Percentiles rank a stretch among this genome's conserved stretches.
These are phyloP conservation scores for Pseudomyrmex dendroicus DNA, from an alignment of 1,140 invertebrate genomes.

Conservation along the genomic window DNA sequence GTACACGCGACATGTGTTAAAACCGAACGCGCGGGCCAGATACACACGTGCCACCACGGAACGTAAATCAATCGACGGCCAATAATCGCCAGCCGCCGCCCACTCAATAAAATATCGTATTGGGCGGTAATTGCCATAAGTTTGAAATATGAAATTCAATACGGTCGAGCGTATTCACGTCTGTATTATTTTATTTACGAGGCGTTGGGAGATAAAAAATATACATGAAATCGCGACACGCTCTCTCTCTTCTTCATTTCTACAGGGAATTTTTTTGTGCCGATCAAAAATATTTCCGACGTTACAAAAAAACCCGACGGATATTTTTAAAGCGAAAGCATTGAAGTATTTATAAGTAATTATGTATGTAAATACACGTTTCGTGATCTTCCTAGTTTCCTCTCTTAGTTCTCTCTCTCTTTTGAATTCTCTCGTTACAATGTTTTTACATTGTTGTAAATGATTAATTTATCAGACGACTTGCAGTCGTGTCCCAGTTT, in stretches of 20 bases:
- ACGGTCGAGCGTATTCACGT: conserved; percentile 11
- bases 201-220: conserved; percentile 16
- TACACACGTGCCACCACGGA: conserved; percentile 23
- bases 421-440: neutral
- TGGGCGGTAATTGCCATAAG: conserved; percentile 44
- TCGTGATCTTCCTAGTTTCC: neutral
- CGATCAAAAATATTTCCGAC: neutral
- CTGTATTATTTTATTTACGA: conserved; percentile 49
- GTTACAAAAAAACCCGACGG: neutral
- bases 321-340: too few relatives aligned
- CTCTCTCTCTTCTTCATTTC: neutral
- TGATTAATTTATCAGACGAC: neutral
- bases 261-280: neutral
- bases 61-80: conserved; percentile 40
- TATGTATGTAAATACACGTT: neutral
- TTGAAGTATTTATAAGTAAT: too few relatives aligned
- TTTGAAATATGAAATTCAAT: conserved; percentile 60
- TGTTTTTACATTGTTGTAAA: neutral
- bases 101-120: conserved; percentile 53
- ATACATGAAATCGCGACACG: conserved; percentile 17
- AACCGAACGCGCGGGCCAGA: neutral
- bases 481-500: neutral
- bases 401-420: too few relatives aligned
- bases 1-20: conserved; percentile 31
- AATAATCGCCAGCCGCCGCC: conserved; percentile 57